Evolutionary conservation across 2,797 vertebrate species (phyloP).

Genomic region (Brotula barbata): DNA sequence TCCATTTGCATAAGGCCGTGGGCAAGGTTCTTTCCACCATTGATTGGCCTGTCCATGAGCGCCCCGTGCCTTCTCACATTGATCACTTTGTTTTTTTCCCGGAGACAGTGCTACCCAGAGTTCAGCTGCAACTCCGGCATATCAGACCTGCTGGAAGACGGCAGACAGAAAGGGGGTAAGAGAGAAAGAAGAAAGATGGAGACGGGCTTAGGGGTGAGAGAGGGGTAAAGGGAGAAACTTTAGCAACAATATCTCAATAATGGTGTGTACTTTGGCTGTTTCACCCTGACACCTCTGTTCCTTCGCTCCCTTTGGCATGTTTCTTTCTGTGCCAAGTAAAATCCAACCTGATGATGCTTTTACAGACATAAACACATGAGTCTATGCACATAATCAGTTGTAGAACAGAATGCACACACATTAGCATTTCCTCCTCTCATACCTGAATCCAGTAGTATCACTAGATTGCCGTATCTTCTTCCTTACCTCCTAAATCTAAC

Average conservation of each 20-base stretch:
- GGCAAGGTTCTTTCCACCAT: slow-evolving; percentile 99
- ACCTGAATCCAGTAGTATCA: slow-evolving; percentile 67
- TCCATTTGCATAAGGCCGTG: slow-evolving; percentile 99
- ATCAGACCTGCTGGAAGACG: slow-evolving; percentile 78
- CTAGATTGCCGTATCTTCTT: slow-evolving; percentile 43
- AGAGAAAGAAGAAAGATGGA: slow-evolving; percentile 18
- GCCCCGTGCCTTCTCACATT: slow-evolving; percentile 94
- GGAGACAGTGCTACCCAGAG: slow-evolving; percentile 92
- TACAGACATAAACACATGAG: slow-evolving; percentile 12
- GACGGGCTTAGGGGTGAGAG: slow-evolving; percentile 47
- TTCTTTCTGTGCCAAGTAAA: slow-evolving; percentile 16
- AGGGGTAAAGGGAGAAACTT: slow-evolving; percentile 82
- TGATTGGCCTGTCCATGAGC: slow-evolving; percentile 99
- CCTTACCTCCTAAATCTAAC: slow-evolving; percentile 23
- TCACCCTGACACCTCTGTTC: slow-evolving; percentile 24
- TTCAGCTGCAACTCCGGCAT: slow-evolving; percentile 86
- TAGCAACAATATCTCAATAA: slow-evolving; percentile 82
- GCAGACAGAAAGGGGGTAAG: slow-evolving; percentile 37
- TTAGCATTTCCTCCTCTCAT: slow-evolving; percentile 34
- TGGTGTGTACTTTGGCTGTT: slow-evolving; percentile 71
- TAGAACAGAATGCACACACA: slow-evolving; percentile 17
- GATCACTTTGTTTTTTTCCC: slow-evolving; percentile 95
- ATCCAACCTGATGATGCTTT: slow-evolving; percentile 10
- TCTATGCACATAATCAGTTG: slow-evolving; percentile 14
- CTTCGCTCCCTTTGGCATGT: slow-evolving; percentile 12